A percentile compares a stretch with the other conserved stretches of the same genome.
These are phyloP conservation scores for Nycticorax nycticorax DNA, from an alignment of 2,113 vertebrate species.

Conservation along the genomic window DNA sequence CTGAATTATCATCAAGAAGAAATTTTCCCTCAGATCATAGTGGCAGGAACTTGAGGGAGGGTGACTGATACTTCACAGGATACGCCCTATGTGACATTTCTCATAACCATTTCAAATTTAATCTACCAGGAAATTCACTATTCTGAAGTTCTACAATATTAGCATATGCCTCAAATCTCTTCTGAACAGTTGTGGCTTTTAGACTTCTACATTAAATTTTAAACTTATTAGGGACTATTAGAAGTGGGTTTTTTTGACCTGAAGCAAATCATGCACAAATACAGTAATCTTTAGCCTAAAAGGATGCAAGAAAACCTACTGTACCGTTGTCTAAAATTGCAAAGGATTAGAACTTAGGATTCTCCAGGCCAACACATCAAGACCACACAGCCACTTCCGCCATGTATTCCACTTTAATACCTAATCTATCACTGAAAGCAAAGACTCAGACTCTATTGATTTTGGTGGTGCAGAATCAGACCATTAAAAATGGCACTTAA, in stretches of 20 bases:
- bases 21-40: neutral
- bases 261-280: neutral
- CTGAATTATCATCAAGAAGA: neutral
- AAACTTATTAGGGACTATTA: neutral
- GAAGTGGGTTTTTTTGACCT: neutral
- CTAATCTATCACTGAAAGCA: neutral
- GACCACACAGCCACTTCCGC: neutral
- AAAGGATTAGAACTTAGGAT: neutral
- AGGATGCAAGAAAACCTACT: neutral
- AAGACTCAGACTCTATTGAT: neutral
- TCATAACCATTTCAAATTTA: neutral
- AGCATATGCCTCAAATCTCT: neutral
- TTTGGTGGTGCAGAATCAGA: neutral
- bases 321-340: neutral
- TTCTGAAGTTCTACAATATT: neutral
- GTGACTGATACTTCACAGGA: neutral
- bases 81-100: neutral
- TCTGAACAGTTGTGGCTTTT: neutral
- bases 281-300: neutral
- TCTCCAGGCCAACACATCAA: neutral
- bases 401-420: neutral
- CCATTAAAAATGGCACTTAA: neutral
- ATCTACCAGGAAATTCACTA: neutral
- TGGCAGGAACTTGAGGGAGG: neutral
- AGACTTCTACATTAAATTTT: neutral